Base-by-base conservation (phyloP, 2,888 invertebrate species). In the Minunthozetes semirufus region DNA sequence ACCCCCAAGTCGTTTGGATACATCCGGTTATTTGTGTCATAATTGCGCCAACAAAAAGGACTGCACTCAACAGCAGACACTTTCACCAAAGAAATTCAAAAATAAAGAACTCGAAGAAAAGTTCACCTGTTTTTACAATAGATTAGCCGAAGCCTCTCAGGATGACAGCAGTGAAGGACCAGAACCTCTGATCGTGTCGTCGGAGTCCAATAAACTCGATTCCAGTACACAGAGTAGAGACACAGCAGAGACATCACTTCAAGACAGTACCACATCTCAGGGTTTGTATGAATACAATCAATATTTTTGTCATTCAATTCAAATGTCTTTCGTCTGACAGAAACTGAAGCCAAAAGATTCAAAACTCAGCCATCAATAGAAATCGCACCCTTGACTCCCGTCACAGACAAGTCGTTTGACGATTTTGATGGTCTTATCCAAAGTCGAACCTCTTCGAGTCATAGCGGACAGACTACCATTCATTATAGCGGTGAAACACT, bases 121-220 rank as follows among this genome's bases (percentile, higher is more conserved):
- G 50, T 79, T 78, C 72, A 78, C 75, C 50, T 78, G 78, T 63
- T 78, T 78, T 73, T 79, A 77, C 75, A 79, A 78, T 56, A 75
- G 78, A 17, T 70, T 79, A 27, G 77, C 78, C 1, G 79, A 79
- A 59, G 77, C 78, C 0, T 77, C 78, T 74, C 76, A 78, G 38
- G 78, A 79, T 61, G 79, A 79, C 11, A 77, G 77, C 74, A 78
- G 78, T 25, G 79, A 79, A 33, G 78, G 77, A 22, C 78, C 78
- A 27, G 78, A 79, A 33, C 78, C 76, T 2, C 73, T 72, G 0
- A 33, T 78, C n/a, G 25, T 78, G 17, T 77, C 78, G 0, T 74
- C 76, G 1, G 78, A 77, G 29, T 75, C 77, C 8, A 76, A 75
- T 72, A 17, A 75, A 78, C 68, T 76, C 75, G 13, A 76, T 76